phyloP scores from a whole-genome alignment of 2,797 vertebrate genomes.

The Triplophysa bombifrons region DNA sequence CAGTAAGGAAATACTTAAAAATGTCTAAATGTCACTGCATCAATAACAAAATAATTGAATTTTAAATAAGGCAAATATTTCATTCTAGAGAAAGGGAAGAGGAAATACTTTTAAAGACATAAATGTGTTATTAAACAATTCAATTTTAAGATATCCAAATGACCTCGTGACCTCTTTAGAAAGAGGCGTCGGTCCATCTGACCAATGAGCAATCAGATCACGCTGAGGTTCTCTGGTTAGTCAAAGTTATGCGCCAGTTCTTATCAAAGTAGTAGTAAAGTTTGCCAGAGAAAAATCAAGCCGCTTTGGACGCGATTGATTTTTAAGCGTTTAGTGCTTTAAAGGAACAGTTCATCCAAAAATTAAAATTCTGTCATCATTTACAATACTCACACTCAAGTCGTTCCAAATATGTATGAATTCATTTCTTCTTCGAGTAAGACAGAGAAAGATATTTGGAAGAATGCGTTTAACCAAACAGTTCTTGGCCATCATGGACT shows the following conservation, averaged over 20 bases:
- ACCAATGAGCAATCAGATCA: background rate
- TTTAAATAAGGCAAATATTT: background rate
- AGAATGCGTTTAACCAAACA: too few species aligned
- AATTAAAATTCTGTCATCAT: too few species aligned
- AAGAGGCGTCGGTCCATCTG: background rate
- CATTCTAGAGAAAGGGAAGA: background rate
- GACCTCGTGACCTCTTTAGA: background rate
- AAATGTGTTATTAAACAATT: background rate
- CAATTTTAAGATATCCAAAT: too few species aligned
- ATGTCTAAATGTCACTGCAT: background rate
- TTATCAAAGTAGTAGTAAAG: conserved; percentile 27
- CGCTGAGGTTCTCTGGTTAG: conserved; percentile 19
- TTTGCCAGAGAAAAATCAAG: conserved; percentile 7
- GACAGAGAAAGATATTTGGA: too few species aligned
- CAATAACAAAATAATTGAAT: background rate
- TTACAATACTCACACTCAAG: too few species aligned
- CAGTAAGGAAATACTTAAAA: background rate
- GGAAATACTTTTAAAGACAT: background rate
- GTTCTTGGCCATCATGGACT: too few species aligned
- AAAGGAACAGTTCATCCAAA: too few species aligned
- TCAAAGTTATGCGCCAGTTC: background rate
- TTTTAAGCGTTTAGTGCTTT: background rate
- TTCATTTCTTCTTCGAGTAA: too few species aligned
- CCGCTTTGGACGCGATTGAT: background rate
- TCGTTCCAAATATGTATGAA: too few species aligned